Evolutionary conservation across 2,888 invertebrate species (phyloP).

Genomic region (Cancer borealis): DNA sequence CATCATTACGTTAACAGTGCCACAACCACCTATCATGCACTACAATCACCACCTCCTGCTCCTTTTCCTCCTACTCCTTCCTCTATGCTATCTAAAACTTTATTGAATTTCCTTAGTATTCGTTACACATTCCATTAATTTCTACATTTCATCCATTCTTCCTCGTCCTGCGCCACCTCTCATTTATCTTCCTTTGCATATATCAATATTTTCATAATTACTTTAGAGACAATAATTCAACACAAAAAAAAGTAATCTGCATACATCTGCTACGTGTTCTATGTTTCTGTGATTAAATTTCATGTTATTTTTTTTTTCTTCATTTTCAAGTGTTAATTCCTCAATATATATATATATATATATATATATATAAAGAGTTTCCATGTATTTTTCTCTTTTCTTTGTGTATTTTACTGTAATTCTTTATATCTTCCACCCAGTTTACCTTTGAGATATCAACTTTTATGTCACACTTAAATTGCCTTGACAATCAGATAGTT

Average conservation of each 20-base stretch:
- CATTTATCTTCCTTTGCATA: background rate
- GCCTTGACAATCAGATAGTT: background rate
- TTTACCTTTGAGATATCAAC: background rate
- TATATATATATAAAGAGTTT: background rate
- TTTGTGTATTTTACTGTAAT: background rate
- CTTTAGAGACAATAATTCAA: background rate
- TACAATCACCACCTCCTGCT: background rate
- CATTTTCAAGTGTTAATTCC: background rate
- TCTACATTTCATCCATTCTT: background rate
- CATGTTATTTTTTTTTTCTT: background rate
- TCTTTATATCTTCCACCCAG: background rate
- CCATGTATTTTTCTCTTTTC: background rate
- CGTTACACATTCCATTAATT: background rate
- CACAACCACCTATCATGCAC: background rate
- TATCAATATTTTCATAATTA: background rate
- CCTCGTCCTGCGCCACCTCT: background rate
- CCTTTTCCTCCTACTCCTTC: background rate
- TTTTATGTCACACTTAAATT: conserved; percentile 2
- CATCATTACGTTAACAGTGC: background rate
- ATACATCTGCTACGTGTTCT: background rate
- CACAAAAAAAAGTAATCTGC: background rate
- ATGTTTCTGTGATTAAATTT: background rate
- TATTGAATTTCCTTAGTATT: background rate
- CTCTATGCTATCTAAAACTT: background rate
- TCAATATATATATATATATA: background rate